These are phyloP conservation scores for Sparidentex hasta DNA, from an alignment of 2,797 vertebrate species.

Conservation along the genomic window DNA sequence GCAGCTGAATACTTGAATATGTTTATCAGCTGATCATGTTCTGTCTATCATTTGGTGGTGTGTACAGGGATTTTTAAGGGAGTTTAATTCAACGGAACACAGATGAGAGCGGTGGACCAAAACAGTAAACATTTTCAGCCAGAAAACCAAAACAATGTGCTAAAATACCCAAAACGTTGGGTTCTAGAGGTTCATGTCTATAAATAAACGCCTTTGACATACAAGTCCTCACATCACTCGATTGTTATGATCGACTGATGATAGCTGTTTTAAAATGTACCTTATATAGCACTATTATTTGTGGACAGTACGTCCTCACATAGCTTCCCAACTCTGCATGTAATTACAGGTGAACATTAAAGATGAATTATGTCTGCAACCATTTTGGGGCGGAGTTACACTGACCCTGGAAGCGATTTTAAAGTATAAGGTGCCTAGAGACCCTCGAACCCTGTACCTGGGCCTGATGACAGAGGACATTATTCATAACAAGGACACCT, in stretches of 20 bases:
- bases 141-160: neutral
- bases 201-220: neutral
- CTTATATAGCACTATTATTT: neutral
- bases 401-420: too few relatives aligned
- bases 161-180: neutral
- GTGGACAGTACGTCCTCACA: neutral
- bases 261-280: neutral
- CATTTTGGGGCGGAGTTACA: too few relatives aligned
- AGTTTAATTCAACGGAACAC: neutral
- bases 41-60: neutral
- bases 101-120: neutral
- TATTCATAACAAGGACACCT: too few relatives aligned
- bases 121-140: neutral
- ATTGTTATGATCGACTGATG: neutral
- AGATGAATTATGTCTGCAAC: too few relatives aligned
- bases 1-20: neutral
- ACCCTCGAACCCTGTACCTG: too few relatives aligned
- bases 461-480: too few relatives aligned
- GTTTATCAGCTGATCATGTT: neutral
- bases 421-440: too few relatives aligned
- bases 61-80: too few relatives aligned
- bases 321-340: conserved; percentile 11
- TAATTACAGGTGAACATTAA: neutral
- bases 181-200: neutral
- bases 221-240: neutral